phyloP scores from a whole-genome alignment of 2,113 vertebrate species.

The Daphoenositta chrysoptera region DNA sequence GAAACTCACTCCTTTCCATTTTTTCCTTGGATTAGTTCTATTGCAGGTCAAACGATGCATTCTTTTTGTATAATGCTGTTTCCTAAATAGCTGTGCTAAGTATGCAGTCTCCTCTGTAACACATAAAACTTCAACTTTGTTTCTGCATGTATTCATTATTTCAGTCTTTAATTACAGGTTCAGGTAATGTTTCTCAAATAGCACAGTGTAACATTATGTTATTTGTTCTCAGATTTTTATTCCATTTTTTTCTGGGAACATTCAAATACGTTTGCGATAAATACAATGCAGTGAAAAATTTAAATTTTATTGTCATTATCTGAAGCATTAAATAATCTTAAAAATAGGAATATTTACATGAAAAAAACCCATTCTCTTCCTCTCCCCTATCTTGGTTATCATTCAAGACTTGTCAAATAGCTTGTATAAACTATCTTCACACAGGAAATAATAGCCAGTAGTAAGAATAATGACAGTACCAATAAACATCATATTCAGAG shows the following conservation, averaged over 20 bases:
- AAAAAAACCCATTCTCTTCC: neutral
- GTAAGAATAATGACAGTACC: neutral
- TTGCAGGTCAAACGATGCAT: neutral
- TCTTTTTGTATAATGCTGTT: neutral
- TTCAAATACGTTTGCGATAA: neutral
- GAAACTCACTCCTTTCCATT: neutral
- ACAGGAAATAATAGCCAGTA: neutral
- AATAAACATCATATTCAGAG: neutral
- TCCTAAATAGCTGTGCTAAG: neutral
- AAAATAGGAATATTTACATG: neutral
- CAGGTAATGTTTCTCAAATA: neutral
- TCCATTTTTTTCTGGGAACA: neutral
- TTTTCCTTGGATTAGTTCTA: neutral
- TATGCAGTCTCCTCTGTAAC: neutral
- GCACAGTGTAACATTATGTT: neutral
- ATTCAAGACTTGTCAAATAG: neutral
- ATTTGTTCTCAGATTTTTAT: neutral
- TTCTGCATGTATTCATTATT: neutral
- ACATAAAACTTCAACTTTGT: neutral
- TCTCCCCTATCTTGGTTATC: neutral
- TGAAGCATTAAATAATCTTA: neutral
- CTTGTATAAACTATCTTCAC: neutral
- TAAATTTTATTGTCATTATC: neutral
- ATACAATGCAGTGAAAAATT: neutral
- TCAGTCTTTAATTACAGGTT: neutral